Evolutionary conservation across 2,888 invertebrate genomes (phyloP).

Genomic region (Ectropis crepuscularia): DNA sequence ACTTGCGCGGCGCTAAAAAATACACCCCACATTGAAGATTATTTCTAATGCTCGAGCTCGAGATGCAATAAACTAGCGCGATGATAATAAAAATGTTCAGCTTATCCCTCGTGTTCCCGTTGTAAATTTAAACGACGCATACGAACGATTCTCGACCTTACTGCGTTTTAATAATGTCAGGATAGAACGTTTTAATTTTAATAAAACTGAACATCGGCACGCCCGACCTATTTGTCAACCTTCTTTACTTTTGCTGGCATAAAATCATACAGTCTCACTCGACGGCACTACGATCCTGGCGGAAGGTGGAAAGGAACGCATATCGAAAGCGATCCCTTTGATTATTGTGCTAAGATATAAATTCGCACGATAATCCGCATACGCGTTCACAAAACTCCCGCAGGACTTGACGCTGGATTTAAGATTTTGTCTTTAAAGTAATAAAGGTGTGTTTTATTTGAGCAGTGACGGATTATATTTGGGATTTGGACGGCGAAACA

Average conservation of each 20-base stretch:
- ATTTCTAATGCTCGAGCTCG: conserved; percentile 76
- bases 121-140: conserved; percentile 68
- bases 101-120: conserved; percentile 72
- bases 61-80: conserved; percentile 78
- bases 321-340: conserved; percentile 74
- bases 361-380: conserved; percentile 73
- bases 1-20: conserved; percentile 56
- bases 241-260: conserved; percentile 83
- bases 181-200: conserved; percentile 82
- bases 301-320: conserved; percentile 48
- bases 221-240: conserved; percentile 84
- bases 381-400: conserved; percentile 70
- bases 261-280: conserved; percentile 81
- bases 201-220: conserved; percentile 83
- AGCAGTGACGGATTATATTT: conserved; percentile 77
- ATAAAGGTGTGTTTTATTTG: conserved; percentile 84
- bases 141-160: conserved; percentile 72
- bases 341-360: conserved; percentile 77
- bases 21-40: conserved; percentile 69
- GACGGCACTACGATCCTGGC: conserved; percentile 66
- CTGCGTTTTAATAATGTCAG: conserved; percentile 76
- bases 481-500: conserved; percentile 81
- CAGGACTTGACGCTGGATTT: conserved; percentile 73
- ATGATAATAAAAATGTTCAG: conserved; percentile 81
- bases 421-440: conserved; percentile 81